phyloP scores from a whole-genome alignment of 2,113 vertebrate species.

The Phylloscopus whistleri region DNA sequence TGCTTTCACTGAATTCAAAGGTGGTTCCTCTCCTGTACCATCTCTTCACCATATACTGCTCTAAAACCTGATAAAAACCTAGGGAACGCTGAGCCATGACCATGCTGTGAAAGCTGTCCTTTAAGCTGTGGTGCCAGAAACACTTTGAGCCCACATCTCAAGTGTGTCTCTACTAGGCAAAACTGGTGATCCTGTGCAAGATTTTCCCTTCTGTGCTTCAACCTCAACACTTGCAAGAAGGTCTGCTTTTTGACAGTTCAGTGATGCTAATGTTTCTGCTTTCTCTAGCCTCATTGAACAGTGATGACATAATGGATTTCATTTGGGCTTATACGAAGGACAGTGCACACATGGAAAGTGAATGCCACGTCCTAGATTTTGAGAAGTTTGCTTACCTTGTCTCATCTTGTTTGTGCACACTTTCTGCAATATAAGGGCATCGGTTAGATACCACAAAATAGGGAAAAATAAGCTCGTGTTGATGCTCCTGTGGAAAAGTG shows the following conservation, averaged over 20 bases:
- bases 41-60: not conserved
- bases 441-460: not conserved
- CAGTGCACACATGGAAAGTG: not conserved
- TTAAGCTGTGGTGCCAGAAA: not conserved
- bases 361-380: not conserved
- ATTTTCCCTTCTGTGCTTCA: not conserved
- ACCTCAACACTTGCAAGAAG: not conserved
- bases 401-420: not conserved
- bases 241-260: not conserved
- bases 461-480: not conserved
- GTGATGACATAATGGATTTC: not conserved
- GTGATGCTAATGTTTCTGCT: not conserved
- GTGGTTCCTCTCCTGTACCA: not conserved
- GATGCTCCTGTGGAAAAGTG: not conserved
- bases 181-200: not conserved
- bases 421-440: not conserved
- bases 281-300: not conserved
- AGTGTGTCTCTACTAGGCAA: not conserved
- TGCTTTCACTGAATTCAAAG: not conserved
- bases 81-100: not conserved
- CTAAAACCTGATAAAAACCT: not conserved
- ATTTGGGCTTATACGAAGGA: not conserved
- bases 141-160: not conserved
- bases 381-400: not conserved
- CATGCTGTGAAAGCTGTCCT: not conserved